Evolutionary conservation across 2,888 invertebrate species (phyloP), one percentile per base, ranked within the genome.

Genomic region (Palloptera scutellata): DNA sequence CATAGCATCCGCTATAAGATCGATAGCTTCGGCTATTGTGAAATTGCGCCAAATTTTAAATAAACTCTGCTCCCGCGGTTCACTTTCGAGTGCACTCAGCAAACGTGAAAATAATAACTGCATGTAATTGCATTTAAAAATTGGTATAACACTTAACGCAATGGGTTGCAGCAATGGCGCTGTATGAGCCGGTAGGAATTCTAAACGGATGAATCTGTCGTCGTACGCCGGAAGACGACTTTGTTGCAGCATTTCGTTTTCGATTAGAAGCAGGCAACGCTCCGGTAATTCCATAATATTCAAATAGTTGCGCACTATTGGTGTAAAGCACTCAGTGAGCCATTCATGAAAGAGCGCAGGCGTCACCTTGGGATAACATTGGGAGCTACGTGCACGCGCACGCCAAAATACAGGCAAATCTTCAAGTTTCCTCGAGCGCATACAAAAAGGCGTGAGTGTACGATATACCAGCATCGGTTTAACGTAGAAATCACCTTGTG

Each of bases 401-500:
- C 64, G 60, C 64, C 55, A 68, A 45, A 64, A 68, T 9, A 68
- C 61, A 0, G 64, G 68, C 19, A 61, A 48, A 3, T 68, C 64
- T 3, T 13, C 51, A 3, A 30, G 11, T 30, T 60, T 61, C 10
- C 43, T 12, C 3, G n/a, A n/a, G 13, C 68, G 61, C 19, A 68
- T 5, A 4, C 51, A 54, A 5, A 17, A 48, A 12, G 68, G 64
- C 0, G 11, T 57, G n/a, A 48, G 41, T 17, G 52, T 61, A 1
- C 61, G 60, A 52, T 60, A 11, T 17, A 68, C 53, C n/a, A 68
- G 51, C 61, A 68, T 61, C n/a, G 68, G 68, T 30, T 64, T 68
- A 12, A 68, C 48, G 48, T 42, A n/a, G 42, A 64, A 68, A 62
- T 64, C 30, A 12, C 68, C 68, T 6, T 19, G n/a, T 1, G 68